Evolutionary conservation across 2,113 vertebrate genomes (phyloP).

Genomic region (Colistium nudipinnis): DNA sequence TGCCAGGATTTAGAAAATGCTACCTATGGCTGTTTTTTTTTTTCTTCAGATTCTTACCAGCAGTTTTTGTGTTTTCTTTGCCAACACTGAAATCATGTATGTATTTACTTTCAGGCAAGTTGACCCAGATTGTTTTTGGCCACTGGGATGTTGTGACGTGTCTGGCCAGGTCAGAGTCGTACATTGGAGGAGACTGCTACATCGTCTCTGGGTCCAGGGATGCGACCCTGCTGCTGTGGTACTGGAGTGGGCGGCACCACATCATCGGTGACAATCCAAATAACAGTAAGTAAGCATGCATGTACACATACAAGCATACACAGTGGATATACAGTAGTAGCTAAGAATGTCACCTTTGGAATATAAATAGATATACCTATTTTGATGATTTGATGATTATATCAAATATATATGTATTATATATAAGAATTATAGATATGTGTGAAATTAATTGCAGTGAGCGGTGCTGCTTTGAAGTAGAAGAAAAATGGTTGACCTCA

Average conservation of each 20-base stretch:
- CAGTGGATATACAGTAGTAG: background rate
- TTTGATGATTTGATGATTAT: too few relatives aligned
- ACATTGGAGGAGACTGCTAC: conserved; percentile 98
- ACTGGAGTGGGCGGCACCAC: conserved; percentile 97
- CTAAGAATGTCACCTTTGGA: background rate
- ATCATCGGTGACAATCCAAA: conserved; percentile 98
- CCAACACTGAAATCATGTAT: background rate
- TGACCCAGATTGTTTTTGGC: conserved; percentile 98
- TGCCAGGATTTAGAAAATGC: background rate
- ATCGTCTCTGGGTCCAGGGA: conserved; percentile 97
- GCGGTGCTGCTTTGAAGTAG: conserved; percentile 41
- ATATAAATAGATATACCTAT: too few relatives aligned
- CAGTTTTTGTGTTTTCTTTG: background rate
- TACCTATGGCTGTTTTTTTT: background rate
- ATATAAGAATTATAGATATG: background rate
- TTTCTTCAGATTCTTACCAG: conserved; percentile 3
- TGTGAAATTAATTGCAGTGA: conserved; percentile 14
- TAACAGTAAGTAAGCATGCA: conserved; percentile 88
- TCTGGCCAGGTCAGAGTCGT: conserved; percentile 95
- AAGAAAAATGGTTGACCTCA: conserved; percentile 27
- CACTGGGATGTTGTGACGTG: conserved; percentile 99
- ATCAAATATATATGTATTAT: too few relatives aligned
- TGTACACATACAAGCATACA: background rate
- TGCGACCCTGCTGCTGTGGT: conserved; percentile 96
- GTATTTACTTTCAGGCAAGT: conserved; percentile 83